Base-by-base conservation (phyloP, 2,888 invertebrate genomes). In the Torymus auratus region DNA sequence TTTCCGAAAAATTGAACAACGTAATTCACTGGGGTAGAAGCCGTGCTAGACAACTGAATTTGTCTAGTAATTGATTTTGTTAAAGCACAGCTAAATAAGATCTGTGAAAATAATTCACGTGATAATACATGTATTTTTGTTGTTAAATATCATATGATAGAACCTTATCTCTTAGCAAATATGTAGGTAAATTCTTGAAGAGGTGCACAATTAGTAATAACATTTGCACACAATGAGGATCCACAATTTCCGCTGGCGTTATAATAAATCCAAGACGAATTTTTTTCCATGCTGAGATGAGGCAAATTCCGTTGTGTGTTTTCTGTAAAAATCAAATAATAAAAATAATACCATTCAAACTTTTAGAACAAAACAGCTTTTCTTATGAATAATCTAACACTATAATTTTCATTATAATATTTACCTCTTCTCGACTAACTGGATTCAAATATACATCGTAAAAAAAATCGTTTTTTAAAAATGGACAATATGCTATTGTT, bases 401-500 rank as follows among this genome's bases (percentile, higher is more conserved):
- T 41, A 41, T 62, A 55, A 55, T 70, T 7, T 15, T 20, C 10
- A 72, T 71, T 77, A 53, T 5, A 13, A 53, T 5, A 13, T 15
- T 71, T 84, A 90, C 87, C 88, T 92, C 91, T 80, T 91, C 88
- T 68, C 86, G 80, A 83, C 86, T 88, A 12, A 80, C 83, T 2
- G 92, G 91, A 28, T 88, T 84, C 58, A 91, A 83, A 85, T 92
- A 93, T 84, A 93, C 91, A 78, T 93, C 92, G 28, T 86, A 84
- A 58, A 92, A 90, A 84, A 91, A 92, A 69, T 92, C 88, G 0
- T 92, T 87, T 52, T 86, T 86, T 60, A 94, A 85, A 86, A 93
- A 94, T 0, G 94, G 93, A 85, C 94, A 94, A 84, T 93, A 92
- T 67, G 91, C 91, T n/a, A 92, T 88, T 67, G 94, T 92, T 4